Conservation (phyloP, 2,113 vertebrate species). For the Cygnus atratus region DNA sequence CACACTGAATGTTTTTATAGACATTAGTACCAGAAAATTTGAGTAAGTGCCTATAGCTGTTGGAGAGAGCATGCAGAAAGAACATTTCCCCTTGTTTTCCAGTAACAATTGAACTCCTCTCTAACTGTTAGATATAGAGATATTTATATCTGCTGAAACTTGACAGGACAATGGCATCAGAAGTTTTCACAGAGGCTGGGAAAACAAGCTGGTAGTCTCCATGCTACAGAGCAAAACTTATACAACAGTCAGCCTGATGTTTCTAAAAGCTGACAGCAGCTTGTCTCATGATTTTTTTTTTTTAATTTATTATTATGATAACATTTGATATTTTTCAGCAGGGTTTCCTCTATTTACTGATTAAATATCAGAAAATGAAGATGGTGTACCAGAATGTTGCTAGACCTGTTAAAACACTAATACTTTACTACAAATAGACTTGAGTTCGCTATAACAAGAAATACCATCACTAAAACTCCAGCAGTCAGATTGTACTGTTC, state of each 20-base stretch:
- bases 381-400: accelerated
- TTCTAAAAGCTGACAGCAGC: not conserved
- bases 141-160: not conserved
- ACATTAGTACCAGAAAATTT: not conserved
- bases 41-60: not conserved
- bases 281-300: not conserved
- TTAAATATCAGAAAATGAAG: not conserved
- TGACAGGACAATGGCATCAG: not conserved
- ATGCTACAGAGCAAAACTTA: not conserved
- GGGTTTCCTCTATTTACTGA: not conserved
- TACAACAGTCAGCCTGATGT: not conserved
- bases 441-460: not conserved
- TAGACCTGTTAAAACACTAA: not conserved
- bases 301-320: not conserved
- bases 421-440: not conserved
- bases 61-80: not conserved
- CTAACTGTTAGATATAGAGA: not conserved
- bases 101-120: not conserved
- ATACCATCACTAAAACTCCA: not conserved
- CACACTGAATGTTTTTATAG: not conserved
- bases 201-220: not conserved
- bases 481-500: not conserved
- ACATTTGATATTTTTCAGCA: not conserved
- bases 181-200: not conserved
- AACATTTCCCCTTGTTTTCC: not conserved